Base-by-base conservation (phyloP, 2,113 vertebrate genomes). In the Chlorodrepanis virens region DNA sequence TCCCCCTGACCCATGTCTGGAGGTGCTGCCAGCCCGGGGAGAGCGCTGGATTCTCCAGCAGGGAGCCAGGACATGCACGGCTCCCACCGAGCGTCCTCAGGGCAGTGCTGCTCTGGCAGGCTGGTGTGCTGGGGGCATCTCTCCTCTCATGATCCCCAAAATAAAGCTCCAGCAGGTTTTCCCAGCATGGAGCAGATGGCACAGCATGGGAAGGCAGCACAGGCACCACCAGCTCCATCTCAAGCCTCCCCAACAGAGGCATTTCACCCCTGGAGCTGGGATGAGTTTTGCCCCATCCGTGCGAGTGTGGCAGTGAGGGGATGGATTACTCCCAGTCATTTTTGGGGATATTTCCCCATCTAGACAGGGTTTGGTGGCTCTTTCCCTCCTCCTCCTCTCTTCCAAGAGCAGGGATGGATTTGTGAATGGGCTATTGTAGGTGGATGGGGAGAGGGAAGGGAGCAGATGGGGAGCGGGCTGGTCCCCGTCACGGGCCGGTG, bases 351-450 rank as follows among this genome's bases (percentile, higher is more conserved):
- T 82, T 85, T 35, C 47, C 22, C 50, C 37, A 24, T 14, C 54
- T 24, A 13, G 8, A 35, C 6, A 10, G 17, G 27, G 13, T 37
- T 89, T 77, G 84, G 27, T 18, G 63, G 65, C 31, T 92, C 70
- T 7, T 70, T 20, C 50, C 50, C 27, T 70, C 49, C 90, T 90
- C 52, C 75, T 14, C 10, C 35, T 67, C 35, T 87, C 42, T 52
- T 31, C 77, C 53, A 10, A 29, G 29, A 21, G 42, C 65, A 12
- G n/a, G 89, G 56, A 31, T 69, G 80, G 49, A 88, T 97, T 93
- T 96, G 96, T 97, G 93, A 97, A 96, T 95, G 96, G 95, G 95
- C 50, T 87, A 68, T 69, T 94, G 95, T 92, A 93, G 93, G 60
- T 1, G 6, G 83, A 72, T 31, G 2, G 1, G 24, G 49, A 19